phyloP scores from a whole-genome alignment of 2,797 vertebrate species.

The Xenopus petersii region DNA sequence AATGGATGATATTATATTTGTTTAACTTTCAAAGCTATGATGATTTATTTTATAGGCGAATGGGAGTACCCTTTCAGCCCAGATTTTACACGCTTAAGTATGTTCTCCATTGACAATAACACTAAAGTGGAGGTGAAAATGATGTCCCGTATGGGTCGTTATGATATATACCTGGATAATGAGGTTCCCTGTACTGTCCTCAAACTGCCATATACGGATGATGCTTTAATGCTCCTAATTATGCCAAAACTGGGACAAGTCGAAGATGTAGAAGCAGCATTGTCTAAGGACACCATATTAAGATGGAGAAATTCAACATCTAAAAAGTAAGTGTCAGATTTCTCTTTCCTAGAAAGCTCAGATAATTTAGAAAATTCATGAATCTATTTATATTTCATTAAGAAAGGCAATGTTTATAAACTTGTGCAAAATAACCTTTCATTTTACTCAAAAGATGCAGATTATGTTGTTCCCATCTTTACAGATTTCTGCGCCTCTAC shows the following conservation, averaged over 20 bases:
- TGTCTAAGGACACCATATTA: background rate
- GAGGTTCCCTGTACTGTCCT: background rate
- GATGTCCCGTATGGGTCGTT: conserved; percentile 65
- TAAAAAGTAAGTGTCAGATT: background rate
- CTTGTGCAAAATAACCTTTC: no score
- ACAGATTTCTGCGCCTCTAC: background rate
- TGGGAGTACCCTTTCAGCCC: conserved; percentile 63
- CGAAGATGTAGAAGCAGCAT: background rate
- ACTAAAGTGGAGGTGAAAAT: conserved; percentile 81
- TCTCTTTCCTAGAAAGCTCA: no score
- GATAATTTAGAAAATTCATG: no score
- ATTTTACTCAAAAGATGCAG: background rate
- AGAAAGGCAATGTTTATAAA: no score
- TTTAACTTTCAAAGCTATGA: no score
- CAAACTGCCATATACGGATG: background rate
- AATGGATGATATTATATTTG: no score
- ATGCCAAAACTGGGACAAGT: background rate
- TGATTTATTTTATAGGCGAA: conserved; percentile 52
- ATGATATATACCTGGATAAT: background rate
- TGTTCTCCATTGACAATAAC: conserved; percentile 67
- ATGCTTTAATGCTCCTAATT: background rate
- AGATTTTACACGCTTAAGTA: conserved; percentile 46
- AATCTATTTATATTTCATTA: no score
- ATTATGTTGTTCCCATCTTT: background rate
- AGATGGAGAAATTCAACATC: background rate